Evolutionary conservation across 2,888 invertebrate species (phyloP).

Genomic region (Bombyx huttoni): DNA sequence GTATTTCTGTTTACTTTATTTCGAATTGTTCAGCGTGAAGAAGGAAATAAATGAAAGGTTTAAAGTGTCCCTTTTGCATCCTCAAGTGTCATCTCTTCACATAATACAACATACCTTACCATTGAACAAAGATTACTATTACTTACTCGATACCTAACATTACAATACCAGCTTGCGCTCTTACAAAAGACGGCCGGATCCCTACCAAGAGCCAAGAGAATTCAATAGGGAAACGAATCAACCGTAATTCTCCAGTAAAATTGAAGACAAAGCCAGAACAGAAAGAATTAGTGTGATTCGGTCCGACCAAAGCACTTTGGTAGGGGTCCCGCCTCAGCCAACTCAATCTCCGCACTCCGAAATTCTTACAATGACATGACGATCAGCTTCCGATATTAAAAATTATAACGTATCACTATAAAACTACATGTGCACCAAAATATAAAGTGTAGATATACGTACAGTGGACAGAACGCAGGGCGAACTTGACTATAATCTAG

Average conservation of each 20-base stretch:
- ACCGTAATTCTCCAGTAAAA: constrained; percentile 25
- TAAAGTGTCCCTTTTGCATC: constrained; percentile 64
- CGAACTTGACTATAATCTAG: constrained; percentile 56
- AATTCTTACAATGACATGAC: constrained; percentile 46
- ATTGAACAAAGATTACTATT: constrained; percentile 53
- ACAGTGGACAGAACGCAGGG: constrained; percentile 57
- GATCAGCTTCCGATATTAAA: constrained; percentile 57
- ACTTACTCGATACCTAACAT: constrained; percentile 56
- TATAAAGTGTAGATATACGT: constrained; percentile 58
- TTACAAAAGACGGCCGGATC: constrained; percentile 26
- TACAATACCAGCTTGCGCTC: constrained; percentile 49
- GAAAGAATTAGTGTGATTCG: constrained; percentile 8
- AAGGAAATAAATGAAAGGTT: constrained; percentile 36
- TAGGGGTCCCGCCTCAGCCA: constrained; percentile 33
- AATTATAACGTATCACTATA: constrained; percentile 51
- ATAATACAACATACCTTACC: constrained; percentile 51
- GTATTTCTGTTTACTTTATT: constrained; percentile 58
- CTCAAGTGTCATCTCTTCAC: constrained; percentile 53
- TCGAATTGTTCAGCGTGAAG: constrained; percentile 33
- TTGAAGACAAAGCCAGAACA: constrained; percentile 19
- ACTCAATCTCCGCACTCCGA: constrained; percentile 48
- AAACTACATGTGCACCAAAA: constrained; percentile 59
- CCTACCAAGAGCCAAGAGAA: constrained; percentile 17
- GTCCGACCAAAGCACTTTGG: constrained; percentile 9
- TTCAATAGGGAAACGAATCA: constrained; percentile 17